Percentiles rank a stretch among this genome's conserved stretches.
These are phyloP conservation scores for Asbolus verrucosus DNA, from an alignment of 1,140 invertebrate genomes.

Conservation along the genomic window DNA sequence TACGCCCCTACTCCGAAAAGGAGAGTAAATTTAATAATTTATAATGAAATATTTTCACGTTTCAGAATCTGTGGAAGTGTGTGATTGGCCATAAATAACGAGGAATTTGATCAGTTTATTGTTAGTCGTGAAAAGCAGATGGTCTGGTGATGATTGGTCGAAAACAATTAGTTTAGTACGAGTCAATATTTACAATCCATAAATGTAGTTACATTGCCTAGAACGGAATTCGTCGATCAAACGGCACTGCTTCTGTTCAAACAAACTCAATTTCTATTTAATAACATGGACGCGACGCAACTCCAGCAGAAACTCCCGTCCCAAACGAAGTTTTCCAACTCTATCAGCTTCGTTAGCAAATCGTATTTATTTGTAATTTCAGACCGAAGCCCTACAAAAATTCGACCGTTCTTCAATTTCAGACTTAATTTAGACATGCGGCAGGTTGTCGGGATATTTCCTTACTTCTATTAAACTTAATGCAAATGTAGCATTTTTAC, in stretches of 20 bases:
- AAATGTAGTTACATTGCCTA: neutral
- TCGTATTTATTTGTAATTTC: too few relatives aligned
- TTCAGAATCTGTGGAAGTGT: neutral
- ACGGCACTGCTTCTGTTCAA: neutral
- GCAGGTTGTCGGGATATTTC: too few relatives aligned
- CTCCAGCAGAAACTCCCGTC: neutral
- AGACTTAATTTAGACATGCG: too few relatives aligned
- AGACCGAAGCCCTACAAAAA: too few relatives aligned
- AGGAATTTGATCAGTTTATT: too few relatives aligned
- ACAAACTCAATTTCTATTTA: slow-evolving; percentile 17
- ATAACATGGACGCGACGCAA: slow-evolving; percentile 1
- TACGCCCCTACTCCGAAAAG: neutral
- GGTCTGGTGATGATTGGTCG: neutral
- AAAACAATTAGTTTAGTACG: slow-evolving; percentile 13
- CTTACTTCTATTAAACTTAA: too few relatives aligned
- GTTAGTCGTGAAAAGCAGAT: too few relatives aligned
- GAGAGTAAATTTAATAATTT: slow-evolving; percentile 33
- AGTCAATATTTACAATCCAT: slow-evolving; percentile 28
- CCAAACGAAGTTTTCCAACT: slow-evolving; percentile 9
- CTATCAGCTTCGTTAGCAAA: slow-evolving; percentile 12
- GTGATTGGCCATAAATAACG: too few relatives aligned
- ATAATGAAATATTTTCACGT: slow-evolving; percentile 14
- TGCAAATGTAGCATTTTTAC: too few relatives aligned
- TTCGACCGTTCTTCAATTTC: too few relatives aligned
- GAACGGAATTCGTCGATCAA: neutral